A percentile compares a stretch with the other conserved stretches of the same genome.
Evolutionary conservation across 37 sponge, comb jelly and placozoan species (phyloP).

Genomic region (Bolinopsis microptera): DNA sequence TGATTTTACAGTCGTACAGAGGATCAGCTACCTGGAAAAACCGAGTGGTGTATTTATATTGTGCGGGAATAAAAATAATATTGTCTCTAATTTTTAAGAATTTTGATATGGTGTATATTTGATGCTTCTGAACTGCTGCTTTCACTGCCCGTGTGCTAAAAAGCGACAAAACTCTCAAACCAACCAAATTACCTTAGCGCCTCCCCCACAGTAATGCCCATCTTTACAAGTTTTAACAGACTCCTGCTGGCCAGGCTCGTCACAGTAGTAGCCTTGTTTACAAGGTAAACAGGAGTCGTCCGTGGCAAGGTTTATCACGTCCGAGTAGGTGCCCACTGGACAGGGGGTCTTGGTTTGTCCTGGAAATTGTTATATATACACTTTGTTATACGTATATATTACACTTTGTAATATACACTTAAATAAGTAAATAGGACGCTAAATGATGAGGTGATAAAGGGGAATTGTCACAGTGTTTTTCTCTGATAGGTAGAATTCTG

Average conservation of each 20-base stretch:
- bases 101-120: too few species aligned
- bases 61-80: too few species aligned
- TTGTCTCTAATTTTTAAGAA: too few species aligned
- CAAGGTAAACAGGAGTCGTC: background rate
- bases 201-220: conserved; percentile 53
- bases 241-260: background rate
- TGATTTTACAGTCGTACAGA: background rate
- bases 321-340: conserved; percentile 36
- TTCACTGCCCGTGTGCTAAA: too few species aligned
- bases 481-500: too few species aligned
- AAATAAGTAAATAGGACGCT: too few species aligned
- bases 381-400: background rate
- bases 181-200: conserved; percentile 11
- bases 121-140: too few species aligned
- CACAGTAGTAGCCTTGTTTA: conserved; percentile 21
- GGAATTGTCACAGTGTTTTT: too few species aligned
- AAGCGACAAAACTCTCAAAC: too few species aligned
- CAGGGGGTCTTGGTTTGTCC: conserved; percentile 17
- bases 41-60: too few species aligned
- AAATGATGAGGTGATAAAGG: too few species aligned
- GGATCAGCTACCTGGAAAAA: background rate
- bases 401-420: too few species aligned
- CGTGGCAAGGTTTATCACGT: background rate
- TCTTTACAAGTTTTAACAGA: background rate
- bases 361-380: background rate